A percentile compares a stretch with the other conserved stretches of the same genome.
Evolutionary conservation across 2,888 invertebrate species (phyloP).

Genomic region (Trachelus troglodyta): DNA sequence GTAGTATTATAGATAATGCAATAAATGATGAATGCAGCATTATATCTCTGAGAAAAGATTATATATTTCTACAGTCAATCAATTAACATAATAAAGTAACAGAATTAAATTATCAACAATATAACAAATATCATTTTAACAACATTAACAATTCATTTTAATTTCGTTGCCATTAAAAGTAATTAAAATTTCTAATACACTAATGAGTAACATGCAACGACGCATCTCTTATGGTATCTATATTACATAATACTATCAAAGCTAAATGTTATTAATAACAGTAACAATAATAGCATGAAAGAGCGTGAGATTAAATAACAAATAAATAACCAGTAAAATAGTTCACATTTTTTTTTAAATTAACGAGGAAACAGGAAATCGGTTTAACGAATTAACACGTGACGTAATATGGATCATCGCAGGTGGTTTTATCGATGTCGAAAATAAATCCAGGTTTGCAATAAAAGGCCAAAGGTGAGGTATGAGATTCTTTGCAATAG

Average conservation of each 20-base stretch:
- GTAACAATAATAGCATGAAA: too few species aligned
- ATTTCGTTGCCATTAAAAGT: background rate
- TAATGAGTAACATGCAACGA: background rate
- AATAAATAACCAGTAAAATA: background rate
- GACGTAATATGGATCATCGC: conserved; percentile 29
- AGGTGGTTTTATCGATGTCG: conserved; percentile 29
- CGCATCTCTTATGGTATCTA: background rate
- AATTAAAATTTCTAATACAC: background rate
- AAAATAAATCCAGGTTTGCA: conserved; percentile 37
- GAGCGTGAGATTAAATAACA: background rate
- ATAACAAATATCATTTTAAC: background rate
- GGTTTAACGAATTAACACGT: conserved; percentile 30
- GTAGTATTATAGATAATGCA: background rate
- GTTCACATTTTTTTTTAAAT: background rate
- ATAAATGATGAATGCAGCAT: background rate
- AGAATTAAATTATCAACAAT: background rate
- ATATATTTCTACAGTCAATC: background rate
- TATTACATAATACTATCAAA: background rate
- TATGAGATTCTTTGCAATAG: conserved; percentile 23
- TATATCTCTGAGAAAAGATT: background rate
- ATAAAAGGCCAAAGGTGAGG: conserved; percentile 34
- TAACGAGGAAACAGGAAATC: background rate
- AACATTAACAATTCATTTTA: background rate
- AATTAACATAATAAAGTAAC: background rate
- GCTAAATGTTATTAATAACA: background rate